Conservation (phyloP, 2,113 vertebrate genomes). For the Brachypodius melanocephalos region DNA sequence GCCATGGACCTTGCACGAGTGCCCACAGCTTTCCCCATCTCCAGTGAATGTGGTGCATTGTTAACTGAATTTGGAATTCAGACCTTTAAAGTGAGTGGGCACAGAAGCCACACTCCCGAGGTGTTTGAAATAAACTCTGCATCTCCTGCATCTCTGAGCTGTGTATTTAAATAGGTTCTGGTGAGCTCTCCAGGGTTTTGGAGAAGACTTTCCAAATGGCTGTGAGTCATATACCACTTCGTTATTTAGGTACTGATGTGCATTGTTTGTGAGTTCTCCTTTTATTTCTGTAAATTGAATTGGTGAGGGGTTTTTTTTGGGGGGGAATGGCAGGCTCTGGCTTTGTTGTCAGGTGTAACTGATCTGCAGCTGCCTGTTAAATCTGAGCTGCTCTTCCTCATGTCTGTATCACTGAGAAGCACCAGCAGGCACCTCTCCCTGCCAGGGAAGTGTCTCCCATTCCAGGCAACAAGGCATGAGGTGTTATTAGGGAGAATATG, state of each 20-base stretch:
- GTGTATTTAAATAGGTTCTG: not conserved
- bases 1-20: not conserved
- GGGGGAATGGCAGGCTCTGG: not conserved
- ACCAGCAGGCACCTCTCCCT: not conserved
- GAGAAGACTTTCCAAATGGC: slow-evolving; percentile 8
- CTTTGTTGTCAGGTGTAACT: not conserved
- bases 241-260: slow-evolving; percentile 5
- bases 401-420: not conserved
- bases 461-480: not conserved
- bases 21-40: not conserved
- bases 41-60: no score
- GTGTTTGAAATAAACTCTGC: slow-evolving; percentile 9
- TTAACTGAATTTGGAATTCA: not conserved
- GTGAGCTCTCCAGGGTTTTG: not conserved
- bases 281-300: not conserved
- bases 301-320: not conserved
- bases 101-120: not conserved
- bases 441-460: not conserved
- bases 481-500: accelerated
- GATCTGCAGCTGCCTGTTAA: not conserved
- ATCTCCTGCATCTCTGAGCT: slow-evolving; percentile 3
- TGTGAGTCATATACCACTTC: slow-evolving; percentile 5
- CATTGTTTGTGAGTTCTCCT: not conserved
- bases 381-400: not conserved
- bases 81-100: not conserved